Percentiles rank a stretch among this genome's conserved stretches.
These are phyloP conservation scores for Dunckerocampus dactyliophorus DNA, from an alignment of 2,113 vertebrate genomes.

Conservation along the genomic window DNA sequence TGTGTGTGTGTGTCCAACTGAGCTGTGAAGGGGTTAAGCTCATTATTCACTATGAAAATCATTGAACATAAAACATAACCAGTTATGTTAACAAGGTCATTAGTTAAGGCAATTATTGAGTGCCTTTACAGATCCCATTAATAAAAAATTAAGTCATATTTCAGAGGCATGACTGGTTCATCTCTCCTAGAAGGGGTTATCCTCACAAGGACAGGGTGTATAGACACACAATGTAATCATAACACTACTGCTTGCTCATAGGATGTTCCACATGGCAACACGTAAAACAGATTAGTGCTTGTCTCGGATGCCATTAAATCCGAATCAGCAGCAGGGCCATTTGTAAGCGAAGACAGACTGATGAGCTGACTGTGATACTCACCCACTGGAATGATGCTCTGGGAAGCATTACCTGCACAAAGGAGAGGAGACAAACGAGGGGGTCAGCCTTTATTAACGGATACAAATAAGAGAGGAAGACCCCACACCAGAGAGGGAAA, in stretches of 20 bases:
- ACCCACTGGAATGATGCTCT: slow-evolving; percentile 65
- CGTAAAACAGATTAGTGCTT: not conserved
- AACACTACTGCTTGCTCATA: not conserved
- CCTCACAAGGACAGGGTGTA: slow-evolving; percentile 2
- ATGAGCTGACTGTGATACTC: slow-evolving; percentile 36
- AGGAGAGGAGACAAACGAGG: slow-evolving; percentile 31
- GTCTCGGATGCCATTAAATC: slow-evolving; percentile 18
- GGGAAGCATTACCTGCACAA: slow-evolving; percentile 63
- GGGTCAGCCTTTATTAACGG: slow-evolving; percentile 20
- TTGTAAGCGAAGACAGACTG: slow-evolving; percentile 7
- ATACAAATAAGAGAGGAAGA: slow-evolving; percentile 12
- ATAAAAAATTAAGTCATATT: slow-evolving; percentile 7
- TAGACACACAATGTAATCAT: not conserved
- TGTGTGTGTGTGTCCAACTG: not conserved
- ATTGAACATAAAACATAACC: slow-evolving; percentile 30
- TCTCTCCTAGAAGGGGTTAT: slow-evolving; percentile 8
- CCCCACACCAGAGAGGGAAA: slow-evolving; percentile 1
- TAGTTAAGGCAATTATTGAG: slow-evolving; percentile 29
- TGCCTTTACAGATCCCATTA: slow-evolving; percentile 17
- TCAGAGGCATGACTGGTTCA: slow-evolving; percentile 4
- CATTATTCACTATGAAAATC: slow-evolving; percentile 28
- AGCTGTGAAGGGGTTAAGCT: slow-evolving; percentile 15
- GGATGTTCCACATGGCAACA: slow-evolving; percentile 10
- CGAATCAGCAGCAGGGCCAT: slow-evolving; percentile 20
- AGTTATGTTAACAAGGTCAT: slow-evolving; percentile 24